Evolutionary conservation across 1,140 invertebrate genomes (phyloP), one percentile per base, ranked within the genome.

Genomic region (Neuroterus valhalla): DNA sequence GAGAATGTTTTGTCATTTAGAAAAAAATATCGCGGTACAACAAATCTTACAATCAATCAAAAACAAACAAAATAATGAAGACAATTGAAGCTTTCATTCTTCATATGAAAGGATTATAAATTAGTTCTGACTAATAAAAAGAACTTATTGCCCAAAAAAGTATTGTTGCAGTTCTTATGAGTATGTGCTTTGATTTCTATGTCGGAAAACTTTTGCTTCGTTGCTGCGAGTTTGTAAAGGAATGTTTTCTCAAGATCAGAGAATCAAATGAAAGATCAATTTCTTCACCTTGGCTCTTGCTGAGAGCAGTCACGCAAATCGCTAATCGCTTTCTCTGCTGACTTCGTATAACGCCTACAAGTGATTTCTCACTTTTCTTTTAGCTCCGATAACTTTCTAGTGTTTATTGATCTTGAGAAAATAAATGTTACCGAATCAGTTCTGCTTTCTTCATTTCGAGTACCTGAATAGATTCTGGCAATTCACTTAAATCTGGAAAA

Each of bases 261-360:
- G 23, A 62, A 12, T 62, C n/a, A 14, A n/a, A 62, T 15, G 2
- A 23, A 68, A 78, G 67, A 48, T 17, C 15, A 44, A 17, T 4
- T 74, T 74, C 46, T 23, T 23, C 10, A 19, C 78, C 78, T 80
- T 80, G 78, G 73, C 76, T 80, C 48, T 75, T 75, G 67, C 72
- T 26, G 31, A 14, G 3, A 62, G 55, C 55, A 62, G 55, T 38
- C 23, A 62, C n/a, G 46, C 70, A 46, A 66, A 45, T 4, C 70
- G 78, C 71, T 66, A 67, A 78, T 75, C 52, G 43, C 79, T 81
- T 78, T 81, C 79, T 75, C 55, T 15, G 12, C 14, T 4, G 55
- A 62, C 55, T 62, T 62, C 8, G 55, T 78, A 50, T 72, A 42
- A 23, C 15, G 26, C 55, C 8, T 43, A 68, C 67, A 19, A 19